Evolutionary conservation across 2,113 vertebrate species (phyloP).

Genomic region (Apodemus sylvaticus): DNA sequence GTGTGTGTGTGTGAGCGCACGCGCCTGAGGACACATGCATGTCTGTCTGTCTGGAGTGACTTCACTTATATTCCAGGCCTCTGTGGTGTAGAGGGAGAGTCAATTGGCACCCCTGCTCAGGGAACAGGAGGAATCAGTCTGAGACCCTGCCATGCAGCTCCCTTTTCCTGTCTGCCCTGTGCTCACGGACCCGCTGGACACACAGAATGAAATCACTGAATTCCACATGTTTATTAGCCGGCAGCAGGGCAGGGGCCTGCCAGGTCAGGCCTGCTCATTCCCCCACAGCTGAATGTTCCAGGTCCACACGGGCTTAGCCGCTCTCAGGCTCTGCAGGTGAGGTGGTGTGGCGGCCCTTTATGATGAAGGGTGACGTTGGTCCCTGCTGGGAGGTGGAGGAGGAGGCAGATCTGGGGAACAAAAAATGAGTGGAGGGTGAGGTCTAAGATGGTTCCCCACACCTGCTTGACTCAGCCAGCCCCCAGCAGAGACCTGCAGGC

Average conservation of each 20-base stretch:
- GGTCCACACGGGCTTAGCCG: neutral
- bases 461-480: too few species aligned
- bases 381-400: constrained; percentile 63
- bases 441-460: neutral
- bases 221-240: constrained; percentile 42
- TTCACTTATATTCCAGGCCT: neutral
- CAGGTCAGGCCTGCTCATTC: neutral
- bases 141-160: neutral
- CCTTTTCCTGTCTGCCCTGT: neutral
- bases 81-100: neutral
- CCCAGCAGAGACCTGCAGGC: neutral
- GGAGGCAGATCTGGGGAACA: constrained; percentile 67
- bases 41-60: too few species aligned
- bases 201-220: neutral
- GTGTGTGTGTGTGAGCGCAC: too few species aligned
- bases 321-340: constrained; percentile 45
- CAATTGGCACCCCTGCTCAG: neutral
- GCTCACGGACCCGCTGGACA: neutral
- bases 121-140: neutral
- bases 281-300: neutral
- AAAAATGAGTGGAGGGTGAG: neutral
- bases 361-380: constrained; percentile 57
- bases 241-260: neutral
- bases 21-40: too few species aligned
- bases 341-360: neutral